Evolutionary conservation across 2,888 invertebrate genomes (phyloP), one percentile per base, ranked within the genome.

Genomic region (Branchipolynoe longqiensis): DNA sequence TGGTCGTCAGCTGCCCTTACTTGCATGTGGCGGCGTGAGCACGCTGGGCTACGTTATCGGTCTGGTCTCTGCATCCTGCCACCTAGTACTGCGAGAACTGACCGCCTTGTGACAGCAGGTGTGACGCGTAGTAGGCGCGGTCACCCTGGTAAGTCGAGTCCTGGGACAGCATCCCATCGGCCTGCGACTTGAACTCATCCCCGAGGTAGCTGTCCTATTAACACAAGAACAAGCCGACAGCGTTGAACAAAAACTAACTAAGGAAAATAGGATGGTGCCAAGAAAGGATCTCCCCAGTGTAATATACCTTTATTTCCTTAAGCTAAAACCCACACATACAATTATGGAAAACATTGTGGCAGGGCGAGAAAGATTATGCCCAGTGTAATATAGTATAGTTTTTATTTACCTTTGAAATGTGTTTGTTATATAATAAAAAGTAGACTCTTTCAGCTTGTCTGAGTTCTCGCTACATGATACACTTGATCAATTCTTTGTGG

Each of bases 121-220:
- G 92, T 25, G 93, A 92, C 38, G 92, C 91, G 89, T 91, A 92
- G 89, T 91, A 93, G 89, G 92, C 93, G 85, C 95, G 92, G 90
- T 95, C 95, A 64, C 95, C 97, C 94, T 97, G 97, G 94, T 97
- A 97, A 89, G 96, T 96, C 73, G 97, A 97, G 94, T 97, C 98
- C 95, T 98, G 98, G 82, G 98, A 98, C 91, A 98, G 95, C 91
- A 98, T 95, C 85, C 97, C 98, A 94, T 98, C 98, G 95, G 98
- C 97, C 95, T 98, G 98, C 83, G 98, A 98, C 92, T 97, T 97
- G 94, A 97, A 97, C 94, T 97, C 97, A 56, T 95, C 95, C 83
- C 96, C 96, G 94, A 97, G 96, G 93, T 96, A 96, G 86, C 97
- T 97, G 94, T 97, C 97, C 95, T 97, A 96, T 40, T 48, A 87